phyloP scores from a whole-genome alignment of 2,888 invertebrate genomes.

The Chaitophorus viminalis region DNA sequence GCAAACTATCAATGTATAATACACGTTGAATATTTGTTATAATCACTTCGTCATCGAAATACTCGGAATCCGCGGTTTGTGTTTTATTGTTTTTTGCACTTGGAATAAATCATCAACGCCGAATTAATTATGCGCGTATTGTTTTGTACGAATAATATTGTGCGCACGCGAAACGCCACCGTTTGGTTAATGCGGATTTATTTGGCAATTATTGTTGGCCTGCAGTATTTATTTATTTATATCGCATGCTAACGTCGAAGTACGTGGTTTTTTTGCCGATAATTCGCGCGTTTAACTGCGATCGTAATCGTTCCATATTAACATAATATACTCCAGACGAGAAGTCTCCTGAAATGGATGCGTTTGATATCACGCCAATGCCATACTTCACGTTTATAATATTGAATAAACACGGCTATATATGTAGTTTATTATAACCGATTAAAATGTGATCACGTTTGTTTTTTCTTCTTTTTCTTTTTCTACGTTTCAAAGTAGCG shows the following conservation, averaged over 20 bases:
- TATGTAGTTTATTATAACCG: neutral
- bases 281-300: neutral
- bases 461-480: neutral
- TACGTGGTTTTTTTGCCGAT: neutral
- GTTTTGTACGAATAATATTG: no score
- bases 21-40: neutral
- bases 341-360: neutral
- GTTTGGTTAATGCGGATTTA: neutral
- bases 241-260: no score
- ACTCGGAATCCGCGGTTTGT: neutral
- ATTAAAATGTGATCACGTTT: conserved; percentile 20
- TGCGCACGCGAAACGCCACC: neutral
- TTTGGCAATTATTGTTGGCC: neutral
- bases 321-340: neutral
- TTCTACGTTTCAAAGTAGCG: neutral
- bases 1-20: no score
- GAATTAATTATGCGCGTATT: neutral
- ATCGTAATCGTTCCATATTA: neutral
- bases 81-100: neutral
- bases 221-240: neutral
- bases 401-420: neutral
- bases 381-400: neutral
- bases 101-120: neutral
- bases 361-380: neutral
- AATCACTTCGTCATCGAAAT: neutral